A percentile compares a stretch with the other conserved stretches of the same genome.
Conservation (phyloP, 2,888 invertebrate species). For the Leptinotarsa rubiginosa region DNA sequence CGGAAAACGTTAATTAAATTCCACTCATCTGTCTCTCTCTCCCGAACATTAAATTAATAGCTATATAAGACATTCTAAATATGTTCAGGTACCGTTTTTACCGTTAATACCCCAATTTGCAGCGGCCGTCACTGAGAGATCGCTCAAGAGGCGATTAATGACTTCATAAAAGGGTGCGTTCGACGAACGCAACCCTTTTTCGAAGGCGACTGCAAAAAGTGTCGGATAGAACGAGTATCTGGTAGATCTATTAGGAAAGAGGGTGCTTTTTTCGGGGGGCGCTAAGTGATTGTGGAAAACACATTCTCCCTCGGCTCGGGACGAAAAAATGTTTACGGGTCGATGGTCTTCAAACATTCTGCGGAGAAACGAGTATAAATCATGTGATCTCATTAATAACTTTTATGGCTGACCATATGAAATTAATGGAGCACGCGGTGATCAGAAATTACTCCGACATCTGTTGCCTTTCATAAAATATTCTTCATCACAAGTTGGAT, state of each 20-base stretch:
- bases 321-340: neutral
- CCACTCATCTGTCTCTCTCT: slow-evolving; percentile 10
- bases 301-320: neutral
- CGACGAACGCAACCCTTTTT: slow-evolving; percentile 36
- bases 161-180: slow-evolving; percentile 43
- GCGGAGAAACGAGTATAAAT: too few relatives aligned
- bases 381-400: too few relatives aligned
- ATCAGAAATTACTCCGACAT: too few relatives aligned
- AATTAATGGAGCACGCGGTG: too few relatives aligned
- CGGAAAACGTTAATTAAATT: slow-evolving; percentile 22
- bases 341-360: neutral
- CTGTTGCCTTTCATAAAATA: too few relatives aligned
- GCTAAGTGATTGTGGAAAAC: slow-evolving; percentile 2
- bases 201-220: slow-evolving; percentile 32
- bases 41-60: slow-evolving; percentile 41
- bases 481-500: too few relatives aligned
- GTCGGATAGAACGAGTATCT: slow-evolving; percentile 35
- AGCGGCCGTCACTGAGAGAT: slow-evolving; percentile 17
- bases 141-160: slow-evolving; percentile 41
- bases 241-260: slow-evolving; percentile 20
- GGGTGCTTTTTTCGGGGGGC: neutral
- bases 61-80: slow-evolving; percentile 39
- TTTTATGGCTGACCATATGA: too few relatives aligned
- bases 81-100: slow-evolving; percentile 39
- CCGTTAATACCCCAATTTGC: slow-evolving; percentile 28